These are phyloP conservation scores for Cephus rjabovi DNA, from an alignment of 2,888 invertebrate genomes.

Conservation along the genomic window DNA sequence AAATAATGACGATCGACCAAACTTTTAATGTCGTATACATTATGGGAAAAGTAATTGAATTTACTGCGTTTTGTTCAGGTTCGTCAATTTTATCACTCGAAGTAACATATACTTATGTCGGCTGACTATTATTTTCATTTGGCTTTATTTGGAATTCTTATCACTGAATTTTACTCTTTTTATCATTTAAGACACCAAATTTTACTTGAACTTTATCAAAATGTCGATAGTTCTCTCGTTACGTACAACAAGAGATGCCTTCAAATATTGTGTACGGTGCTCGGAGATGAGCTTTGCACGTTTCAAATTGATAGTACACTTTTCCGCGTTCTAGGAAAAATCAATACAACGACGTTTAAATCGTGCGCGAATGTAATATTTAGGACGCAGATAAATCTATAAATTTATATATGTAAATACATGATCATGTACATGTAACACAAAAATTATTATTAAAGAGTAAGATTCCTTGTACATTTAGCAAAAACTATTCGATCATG, in stretches of 20 bases:
- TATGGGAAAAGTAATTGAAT: not conserved
- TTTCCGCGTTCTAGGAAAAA: not conserved
- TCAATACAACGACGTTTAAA: slow-evolving; percentile 4
- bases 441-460: slow-evolving; percentile 26
- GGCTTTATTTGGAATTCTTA: not conserved
- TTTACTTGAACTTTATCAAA: not conserved
- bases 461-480: not conserved
- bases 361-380: slow-evolving; percentile 8
- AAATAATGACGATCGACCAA: not conserved
- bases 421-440: slow-evolving; percentile 16
- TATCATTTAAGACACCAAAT: not conserved
- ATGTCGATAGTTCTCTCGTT: not conserved
- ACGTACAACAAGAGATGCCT: not conserved
- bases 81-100: not conserved
- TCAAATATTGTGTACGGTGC: not conserved
- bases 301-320: not conserved
- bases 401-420: slow-evolving; percentile 20
- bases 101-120: not conserved
- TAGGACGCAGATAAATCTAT: slow-evolving; percentile 26
- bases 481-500: not conserved
- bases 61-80: not conserved
- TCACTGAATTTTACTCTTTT: not conserved
- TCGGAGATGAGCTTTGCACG: not conserved
- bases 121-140: not conserved
- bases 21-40: not conserved